Base-by-base conservation (phyloP, 2,888 invertebrate genomes). In the Gandaritis pyraliata region DNA sequence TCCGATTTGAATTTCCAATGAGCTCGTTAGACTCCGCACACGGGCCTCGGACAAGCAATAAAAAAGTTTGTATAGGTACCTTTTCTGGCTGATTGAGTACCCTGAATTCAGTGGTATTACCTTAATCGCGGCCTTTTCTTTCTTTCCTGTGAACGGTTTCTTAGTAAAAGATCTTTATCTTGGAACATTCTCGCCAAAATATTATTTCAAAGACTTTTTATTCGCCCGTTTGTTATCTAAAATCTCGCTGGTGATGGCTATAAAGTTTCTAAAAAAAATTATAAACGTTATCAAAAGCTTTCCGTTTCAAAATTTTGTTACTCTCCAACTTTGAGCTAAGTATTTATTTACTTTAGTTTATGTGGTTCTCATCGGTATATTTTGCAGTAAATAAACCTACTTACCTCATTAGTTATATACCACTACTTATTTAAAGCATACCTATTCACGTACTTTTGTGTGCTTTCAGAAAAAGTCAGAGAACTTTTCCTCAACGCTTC, bases 1-100 rank as follows among this genome's bases (percentile, higher is more conserved):
- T 78, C 77, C 82, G 73, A 91, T 91, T 91, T 91, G 91, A 92
- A 92, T 90, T 91, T 87, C 90, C 88, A 90, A 91, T 91, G 90
- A 91, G 90, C 88, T 90, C 88, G 90, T 90, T 91, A 91, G 83
- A 88, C 83, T 81, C 81, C 75, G 84, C 57, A 82, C 82, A 80
- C 79, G 78, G 77, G 75, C 74, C 75, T 77, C 78, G 81, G 81
- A 85, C 82, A 79, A 75, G 74, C 82, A 82, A 85, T 83, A 86
- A 90, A 78, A 78, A 90, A 90, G 86, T 80, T 83, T 80, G 77
- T 43, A 16, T 33, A 38, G 16, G 43, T 82, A 84, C 85, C 79
- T 76, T 82, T 84, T 83, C 80, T 73, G 80, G 79, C 80, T 83
- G 86, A 87, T 83, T 86, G 78, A 78, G 77, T 77, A 74, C 73